phyloP scores from a whole-genome alignment of 2,888 invertebrate species.

The Tipula unca region DNA sequence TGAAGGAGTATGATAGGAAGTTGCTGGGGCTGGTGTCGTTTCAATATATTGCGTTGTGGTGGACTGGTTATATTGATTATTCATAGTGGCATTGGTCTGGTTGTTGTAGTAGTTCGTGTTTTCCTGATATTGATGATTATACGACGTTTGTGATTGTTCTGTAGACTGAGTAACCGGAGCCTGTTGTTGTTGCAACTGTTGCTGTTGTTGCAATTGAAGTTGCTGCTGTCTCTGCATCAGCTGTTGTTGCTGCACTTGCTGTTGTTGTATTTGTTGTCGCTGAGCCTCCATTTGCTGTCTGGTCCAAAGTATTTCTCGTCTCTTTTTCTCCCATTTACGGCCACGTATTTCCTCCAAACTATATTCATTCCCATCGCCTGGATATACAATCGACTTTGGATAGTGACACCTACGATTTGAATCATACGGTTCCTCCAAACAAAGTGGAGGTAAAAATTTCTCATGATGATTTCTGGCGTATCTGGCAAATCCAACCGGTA shows the following conservation, averaged over 20 bases:
- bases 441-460: constrained; percentile 40
- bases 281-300: constrained; percentile 10
- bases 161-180: not conserved
- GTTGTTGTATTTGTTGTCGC: constrained; percentile 8
- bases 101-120: not conserved
- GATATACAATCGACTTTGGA: constrained; percentile 38
- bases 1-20: not conserved
- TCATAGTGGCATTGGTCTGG: not conserved
- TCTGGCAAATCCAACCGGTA: constrained; percentile 37
- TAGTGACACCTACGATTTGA: constrained; percentile 38
- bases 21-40: not conserved
- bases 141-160: not conserved
- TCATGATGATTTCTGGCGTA: constrained; percentile 39
- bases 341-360: constrained; percentile 40
- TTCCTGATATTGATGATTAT: not conserved
- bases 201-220: not conserved
- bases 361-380: constrained; percentile 36
- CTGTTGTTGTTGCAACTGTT: constrained; percentile 17
- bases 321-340: constrained; percentile 30
- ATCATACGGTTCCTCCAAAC: constrained; percentile 40
- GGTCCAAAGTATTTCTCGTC: constrained; percentile 21
- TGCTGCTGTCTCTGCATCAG: constrained; percentile 10
- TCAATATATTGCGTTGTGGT: not conserved
- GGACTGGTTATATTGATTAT: not conserved
- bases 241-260: constrained; percentile 14